Evolutionary conservation across 2,113 vertebrate species (phyloP), one percentile per base, ranked within the genome.

Genomic region (Anser brachyrhynchus): DNA sequence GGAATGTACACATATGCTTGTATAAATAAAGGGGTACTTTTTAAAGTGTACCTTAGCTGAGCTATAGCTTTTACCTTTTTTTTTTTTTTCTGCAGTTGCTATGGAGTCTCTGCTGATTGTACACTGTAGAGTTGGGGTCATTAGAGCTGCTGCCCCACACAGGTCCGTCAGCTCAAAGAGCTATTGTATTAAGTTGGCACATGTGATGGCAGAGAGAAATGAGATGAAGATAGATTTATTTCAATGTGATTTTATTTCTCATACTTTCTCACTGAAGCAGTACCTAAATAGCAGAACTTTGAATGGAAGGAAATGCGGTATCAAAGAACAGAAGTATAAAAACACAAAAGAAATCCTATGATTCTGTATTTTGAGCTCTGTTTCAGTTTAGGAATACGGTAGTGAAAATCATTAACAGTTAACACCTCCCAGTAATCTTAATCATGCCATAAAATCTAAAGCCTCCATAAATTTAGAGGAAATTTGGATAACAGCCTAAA

Each of bases 221-320:
- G 70, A 93, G 92, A 96, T 65, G 88, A 89, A 95, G 95, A 92
- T 82, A 87, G 92, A 91, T 95, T 96, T 96, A 95, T 95, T 96
- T 94, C 74, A 70, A 77, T 85, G 62, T 76, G 77, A 89, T 91
- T 96, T 92, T 87, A 84, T 92, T 96, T 96, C 89, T 92, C 84
- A 55, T 94, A 86, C 95, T 94, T 94, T 95, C 80, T 84, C 1
- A 1, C 74, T 94, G 77, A 96, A 96, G 86, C 44, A 91, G 84
- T 51, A 84, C 12, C 13, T 67, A 31, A 88, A 67, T 0, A 1
- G 55, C 33, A 71, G 54, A 70, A 49, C 41, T 92, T 37, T 44
- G 26, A 41, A 69, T 78, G 35, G 49, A 76, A 81, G 80, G 84
- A 79, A 96, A 92, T 5, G 4, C 0, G 0, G 51, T 95, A 92